Percentiles rank a stretch among this genome's conserved stretches.
Evolutionary conservation across 2,888 invertebrate species (phyloP).

Genomic region (Lepidochrysops patricia): DNA sequence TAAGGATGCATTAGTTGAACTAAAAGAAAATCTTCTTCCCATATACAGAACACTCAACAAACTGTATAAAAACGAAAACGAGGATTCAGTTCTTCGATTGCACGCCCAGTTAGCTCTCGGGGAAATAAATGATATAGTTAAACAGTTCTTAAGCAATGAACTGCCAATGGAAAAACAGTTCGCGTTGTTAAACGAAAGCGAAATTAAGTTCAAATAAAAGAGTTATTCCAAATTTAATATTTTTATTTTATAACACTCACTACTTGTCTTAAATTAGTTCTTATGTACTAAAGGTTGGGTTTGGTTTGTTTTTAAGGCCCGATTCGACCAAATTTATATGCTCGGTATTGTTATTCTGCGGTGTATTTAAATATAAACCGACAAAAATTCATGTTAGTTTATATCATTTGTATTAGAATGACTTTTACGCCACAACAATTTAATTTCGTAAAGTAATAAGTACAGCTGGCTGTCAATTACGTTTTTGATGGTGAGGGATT

Average conservation of each 20-base stretch:
- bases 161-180: slow-evolving; percentile 75
- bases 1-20: slow-evolving; percentile 77
- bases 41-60: slow-evolving; percentile 81
- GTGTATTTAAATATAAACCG: no score
- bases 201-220: slow-evolving; percentile 40
- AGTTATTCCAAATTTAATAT: slow-evolving; percentile 22
- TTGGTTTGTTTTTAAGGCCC: background rate
- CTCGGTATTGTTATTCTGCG: no score
- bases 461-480: no score
- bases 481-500: no score
- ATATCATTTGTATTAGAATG: no score
- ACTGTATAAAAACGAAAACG: slow-evolving; percentile 76
- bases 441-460: no score
- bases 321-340: no score
- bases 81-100: slow-evolving; percentile 79
- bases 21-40: slow-evolving; percentile 79
- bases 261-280: slow-evolving; percentile 8
- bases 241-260: slow-evolving; percentile 14
- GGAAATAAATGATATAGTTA: slow-evolving; percentile 81
- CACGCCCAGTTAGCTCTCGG: slow-evolving; percentile 86
- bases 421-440: no score
- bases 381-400: no score
- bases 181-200: slow-evolving; percentile 38
- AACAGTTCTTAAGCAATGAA: slow-evolving; percentile 74
- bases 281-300: slow-evolving; percentile 4